These are phyloP conservation scores for Eilema sororculum DNA, from an alignment of 2,888 invertebrate genomes.

Conservation along the genomic window DNA sequence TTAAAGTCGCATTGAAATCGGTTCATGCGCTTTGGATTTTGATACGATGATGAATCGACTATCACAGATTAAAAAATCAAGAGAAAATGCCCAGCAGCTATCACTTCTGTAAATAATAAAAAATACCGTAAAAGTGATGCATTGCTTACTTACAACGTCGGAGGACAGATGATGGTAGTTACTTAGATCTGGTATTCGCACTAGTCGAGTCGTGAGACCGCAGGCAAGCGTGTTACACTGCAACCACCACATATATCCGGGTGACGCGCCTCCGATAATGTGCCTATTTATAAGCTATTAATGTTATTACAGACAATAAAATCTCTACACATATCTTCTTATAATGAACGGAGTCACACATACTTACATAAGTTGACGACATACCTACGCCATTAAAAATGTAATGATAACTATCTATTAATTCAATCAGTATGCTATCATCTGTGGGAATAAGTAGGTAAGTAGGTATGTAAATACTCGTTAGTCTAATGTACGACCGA, in stretches of 20 bases:
- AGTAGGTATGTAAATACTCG: slow-evolving; percentile 13
- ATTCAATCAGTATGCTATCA: slow-evolving; percentile 19
- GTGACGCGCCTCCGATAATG: slow-evolving; percentile 54
- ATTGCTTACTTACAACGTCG: slow-evolving; percentile 12
- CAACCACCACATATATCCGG: slow-evolving; percentile 49
- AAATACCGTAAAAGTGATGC: slow-evolving; percentile 17
- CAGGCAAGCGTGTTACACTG: slow-evolving; percentile 46
- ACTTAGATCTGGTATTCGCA: slow-evolving; percentile 17
- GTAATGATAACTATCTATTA: slow-evolving; percentile 30
- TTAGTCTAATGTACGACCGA: slow-evolving; percentile 45
- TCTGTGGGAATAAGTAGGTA: slow-evolving; percentile 19
- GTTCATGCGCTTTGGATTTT: background rate
- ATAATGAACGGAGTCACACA: slow-evolving; percentile 3
- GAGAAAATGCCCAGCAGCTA: no score
- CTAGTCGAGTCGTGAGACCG: slow-evolving; percentile 52
- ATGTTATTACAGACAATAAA: slow-evolving; percentile 39
- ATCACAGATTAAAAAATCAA: background rate
- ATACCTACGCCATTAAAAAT: slow-evolving; percentile 48
- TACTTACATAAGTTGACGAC: slow-evolving; percentile 6
- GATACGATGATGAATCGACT: background rate
- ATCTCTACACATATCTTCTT: slow-evolving; percentile 50
- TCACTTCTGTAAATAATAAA: no score
- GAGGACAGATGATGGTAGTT: slow-evolving; percentile 6
- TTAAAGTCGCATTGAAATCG: background rate
- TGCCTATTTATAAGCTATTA: background rate